Evolutionary conservation across 2,113 vertebrate genomes (phyloP).

Genomic region (Perca fluviatilis): DNA sequence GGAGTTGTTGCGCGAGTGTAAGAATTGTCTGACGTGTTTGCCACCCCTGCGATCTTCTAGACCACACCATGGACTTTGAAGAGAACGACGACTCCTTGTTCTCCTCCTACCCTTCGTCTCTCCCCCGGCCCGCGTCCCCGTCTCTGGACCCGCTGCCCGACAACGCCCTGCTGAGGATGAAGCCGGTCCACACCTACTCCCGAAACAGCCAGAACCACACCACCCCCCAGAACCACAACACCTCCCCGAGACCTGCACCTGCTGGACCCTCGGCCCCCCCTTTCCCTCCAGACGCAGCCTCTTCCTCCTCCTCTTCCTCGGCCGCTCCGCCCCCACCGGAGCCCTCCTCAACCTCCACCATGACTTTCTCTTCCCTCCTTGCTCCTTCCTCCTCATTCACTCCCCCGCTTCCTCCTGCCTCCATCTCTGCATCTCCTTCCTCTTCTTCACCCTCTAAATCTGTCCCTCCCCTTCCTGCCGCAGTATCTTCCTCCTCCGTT

Average conservation of each 20-base stretch:
- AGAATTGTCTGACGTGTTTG: not conserved
- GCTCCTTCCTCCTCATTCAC: not conserved
- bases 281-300: conserved; percentile 15
- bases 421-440: not conserved
- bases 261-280: conserved; percentile 25
- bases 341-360: not conserved
- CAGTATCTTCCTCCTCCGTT: not conserved
- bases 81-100: conserved; percentile 53
- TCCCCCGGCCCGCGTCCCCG: not conserved
- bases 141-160: conserved; percentile 52
- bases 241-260: conserved; percentile 20
- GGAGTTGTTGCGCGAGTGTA: not conserved
- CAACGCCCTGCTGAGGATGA: conserved; percentile 37
- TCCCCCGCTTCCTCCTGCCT: not conserved
- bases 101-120: conserved; percentile 30
- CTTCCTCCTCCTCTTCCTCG: not conserved
- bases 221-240: conserved; percentile 15
- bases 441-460: conserved; percentile 10
- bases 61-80: conserved; percentile 48
- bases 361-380: not conserved
- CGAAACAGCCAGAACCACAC: conserved; percentile 41
- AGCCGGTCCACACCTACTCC: conserved; percentile 73
- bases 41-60: conserved; percentile 6
- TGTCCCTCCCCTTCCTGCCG: not conserved
- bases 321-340: not conserved